phyloP scores from a whole-genome alignment of 92 coral and sea anemone species.

The Zoanthus sociatus region DNA sequence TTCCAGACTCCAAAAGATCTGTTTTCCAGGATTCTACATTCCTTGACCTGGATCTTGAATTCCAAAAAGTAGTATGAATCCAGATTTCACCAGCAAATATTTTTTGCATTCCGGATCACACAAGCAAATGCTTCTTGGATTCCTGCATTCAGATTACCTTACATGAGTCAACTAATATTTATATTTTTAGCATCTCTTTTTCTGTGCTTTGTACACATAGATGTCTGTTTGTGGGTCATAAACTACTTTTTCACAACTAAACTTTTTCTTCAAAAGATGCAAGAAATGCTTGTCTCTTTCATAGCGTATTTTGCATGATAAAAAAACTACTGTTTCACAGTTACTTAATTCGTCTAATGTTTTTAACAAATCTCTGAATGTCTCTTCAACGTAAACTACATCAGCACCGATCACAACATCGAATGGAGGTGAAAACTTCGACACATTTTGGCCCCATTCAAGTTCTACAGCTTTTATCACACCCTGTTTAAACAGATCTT shows the following conservation, averaged over 20 bases:
- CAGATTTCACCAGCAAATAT: too few species aligned
- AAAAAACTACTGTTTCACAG: constrained; percentile 66
- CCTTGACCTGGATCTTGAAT: too few species aligned
- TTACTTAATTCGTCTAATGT: constrained; percentile 83
- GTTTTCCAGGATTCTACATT: too few species aligned
- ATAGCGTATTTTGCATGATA: constrained; percentile 95
- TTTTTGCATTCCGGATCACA: too few species aligned
- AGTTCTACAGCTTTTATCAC: constrained; percentile 66
- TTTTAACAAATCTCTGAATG: constrained; percentile 75
- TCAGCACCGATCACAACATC: constrained; percentile 94
- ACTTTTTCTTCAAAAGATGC: constrained; percentile 66
- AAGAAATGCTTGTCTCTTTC: constrained; percentile 87
- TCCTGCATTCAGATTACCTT: too few species aligned
- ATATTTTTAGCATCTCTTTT: not conserved
- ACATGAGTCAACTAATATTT: not conserved
- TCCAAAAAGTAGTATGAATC: too few species aligned
- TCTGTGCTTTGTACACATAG: constrained; percentile 70
- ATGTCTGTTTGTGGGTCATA: constrained; percentile 80
- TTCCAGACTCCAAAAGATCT: too few species aligned
- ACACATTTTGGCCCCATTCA: constrained; percentile 91
- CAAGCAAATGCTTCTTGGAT: too few species aligned
- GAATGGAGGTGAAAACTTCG: constrained; percentile 77
- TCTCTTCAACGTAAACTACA: constrained; percentile 92
- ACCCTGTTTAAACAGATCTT: constrained; percentile 32
- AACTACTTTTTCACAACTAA: constrained; percentile 59